A percentile compares a stretch with the other conserved stretches of the same genome.
Conservation (phyloP, 2,888 invertebrate genomes). For the Monopis laevigella region DNA sequence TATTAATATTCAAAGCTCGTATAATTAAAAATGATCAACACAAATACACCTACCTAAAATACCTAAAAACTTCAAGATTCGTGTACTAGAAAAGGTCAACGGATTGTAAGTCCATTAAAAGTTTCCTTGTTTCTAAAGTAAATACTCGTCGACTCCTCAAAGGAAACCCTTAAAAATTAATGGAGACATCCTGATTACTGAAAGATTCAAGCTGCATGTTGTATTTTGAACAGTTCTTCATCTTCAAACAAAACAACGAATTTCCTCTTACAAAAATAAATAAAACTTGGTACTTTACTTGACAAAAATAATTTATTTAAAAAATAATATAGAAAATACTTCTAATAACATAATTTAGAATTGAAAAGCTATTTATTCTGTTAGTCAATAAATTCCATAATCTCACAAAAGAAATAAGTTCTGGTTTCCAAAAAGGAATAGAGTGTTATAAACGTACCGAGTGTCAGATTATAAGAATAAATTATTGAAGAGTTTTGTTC, state of each 20-base stretch:
- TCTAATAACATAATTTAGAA: too few relatives aligned
- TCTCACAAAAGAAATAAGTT: conserved; percentile 45
- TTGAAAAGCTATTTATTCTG: too few relatives aligned
- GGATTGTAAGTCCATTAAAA: conserved; percentile 62
- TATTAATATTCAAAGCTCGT: too few relatives aligned
- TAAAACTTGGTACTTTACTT: too few relatives aligned
- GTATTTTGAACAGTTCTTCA: conserved; percentile 4
- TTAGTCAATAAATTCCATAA: conserved; percentile 19
- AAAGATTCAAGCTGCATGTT: conserved; percentile 18
- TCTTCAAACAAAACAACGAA: too few relatives aligned
- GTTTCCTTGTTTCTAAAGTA: conserved; percentile 56
- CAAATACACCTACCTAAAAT: too few relatives aligned
- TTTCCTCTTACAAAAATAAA: too few relatives aligned
- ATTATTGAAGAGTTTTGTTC: conserved; percentile 65
- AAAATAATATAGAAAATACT: too few relatives aligned
- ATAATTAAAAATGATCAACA: too few relatives aligned
- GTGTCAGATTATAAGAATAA: conserved; percentile 66
- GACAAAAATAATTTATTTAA: too few relatives aligned
- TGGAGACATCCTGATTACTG: conserved; percentile 58
- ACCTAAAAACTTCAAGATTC: conserved; percentile 27
- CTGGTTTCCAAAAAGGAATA: conserved; percentile 49
- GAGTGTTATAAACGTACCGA: conserved; percentile 36
- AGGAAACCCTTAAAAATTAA: conserved; percentile 64
- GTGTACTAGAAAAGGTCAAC: conserved; percentile 41
- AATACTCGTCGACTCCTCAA: conserved; percentile 46